Evolutionary conservation across 2,113 vertebrate genomes (phyloP), one percentile per base, ranked within the genome.

Genomic region (Anhinga anhinga): DNA sequence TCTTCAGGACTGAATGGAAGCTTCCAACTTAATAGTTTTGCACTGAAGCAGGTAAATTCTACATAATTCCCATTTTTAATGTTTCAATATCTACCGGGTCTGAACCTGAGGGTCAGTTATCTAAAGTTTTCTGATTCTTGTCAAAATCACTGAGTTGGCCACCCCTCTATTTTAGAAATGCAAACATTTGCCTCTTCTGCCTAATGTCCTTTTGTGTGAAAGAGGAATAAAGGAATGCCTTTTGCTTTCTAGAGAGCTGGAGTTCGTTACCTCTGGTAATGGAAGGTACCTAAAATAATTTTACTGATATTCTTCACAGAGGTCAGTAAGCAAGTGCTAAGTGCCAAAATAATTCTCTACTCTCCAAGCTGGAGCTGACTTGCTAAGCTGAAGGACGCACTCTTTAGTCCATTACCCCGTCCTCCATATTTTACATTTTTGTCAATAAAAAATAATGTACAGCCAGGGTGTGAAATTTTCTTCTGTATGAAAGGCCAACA

Each of bases 361-460:
- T 80, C 38, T 91, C 36, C 53, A 66, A 85, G 34, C 16, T 61
- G 53, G 53, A 82, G 34, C 23, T 94, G 78, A 61, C 42, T 94
- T 72, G 45, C 49, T 80, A 88, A 96, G 47, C 53, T 72, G 92
- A 95, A 89, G 93, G 61, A 86, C 55, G 38, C 6, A 17, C 7
- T 72, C 53, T 76, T 34, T 72, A 80, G 81, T 80, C 93, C 90
- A 80, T 90, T 96, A 87, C 73, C 25, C 62, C 30, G 49, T 50
- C 82, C 76, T 92, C 53, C 50, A 85, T 93, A 94, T 96, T 93
- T 96, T 90, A 88, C 53, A 73, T 88, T 95, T 96, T 95, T 93
- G 91, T 96, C 93, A 96, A 95, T 94, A 96, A 86, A 90, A 95
- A 86, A 45, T 78, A 78, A 66, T 40, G 38, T 78, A 34, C 42